Conservation (phyloP, 1,140 invertebrate genomes). For the Drosophila mauritiana region DNA sequence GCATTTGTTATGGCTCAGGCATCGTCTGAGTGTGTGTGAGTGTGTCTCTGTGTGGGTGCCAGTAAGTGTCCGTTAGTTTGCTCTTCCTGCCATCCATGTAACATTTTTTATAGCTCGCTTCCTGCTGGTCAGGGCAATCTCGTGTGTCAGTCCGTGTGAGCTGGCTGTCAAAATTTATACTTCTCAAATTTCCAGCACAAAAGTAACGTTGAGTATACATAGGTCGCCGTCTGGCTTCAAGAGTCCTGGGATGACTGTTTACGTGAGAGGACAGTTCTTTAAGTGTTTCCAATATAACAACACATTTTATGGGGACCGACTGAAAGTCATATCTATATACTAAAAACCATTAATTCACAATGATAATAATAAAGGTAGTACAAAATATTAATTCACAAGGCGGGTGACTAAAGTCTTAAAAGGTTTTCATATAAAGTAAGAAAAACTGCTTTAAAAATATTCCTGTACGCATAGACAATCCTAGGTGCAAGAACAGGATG, state of each 20-base stretch:
- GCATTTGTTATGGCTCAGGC: slow-evolving; percentile 69
- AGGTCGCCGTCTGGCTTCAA: slow-evolving; percentile 17
- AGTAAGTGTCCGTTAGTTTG: slow-evolving; percentile 6
- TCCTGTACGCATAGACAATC: too few species aligned
- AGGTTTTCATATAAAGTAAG: too few species aligned
- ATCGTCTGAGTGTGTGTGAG: slow-evolving; percentile 15
- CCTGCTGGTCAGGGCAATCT: slow-evolving; percentile 49
- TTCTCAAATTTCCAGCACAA: slow-evolving; percentile 55
- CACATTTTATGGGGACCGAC: too few species aligned
- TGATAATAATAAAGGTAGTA: too few species aligned
- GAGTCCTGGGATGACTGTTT: slow-evolving; percentile 10
- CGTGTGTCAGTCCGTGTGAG: slow-evolving; percentile 42
- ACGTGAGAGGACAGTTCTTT: too few species aligned
- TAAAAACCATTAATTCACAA: too few species aligned
- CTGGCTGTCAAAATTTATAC: slow-evolving; percentile 68
- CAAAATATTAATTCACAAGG: too few species aligned
- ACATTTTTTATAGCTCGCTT: slow-evolving; percentile 65
- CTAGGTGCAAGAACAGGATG: not conserved
- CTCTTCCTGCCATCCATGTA: slow-evolving; percentile 18
- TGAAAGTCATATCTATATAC: too few species aligned
- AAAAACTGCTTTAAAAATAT: too few species aligned
- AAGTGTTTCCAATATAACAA: too few species aligned
- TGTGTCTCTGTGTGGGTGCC: slow-evolving; percentile 20
- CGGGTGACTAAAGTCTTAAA: too few species aligned
- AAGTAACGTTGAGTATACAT: slow-evolving; percentile 57